These are phyloP conservation scores for Temnothorax nylanderi DNA, from an alignment of 1,140 invertebrate species.

Conservation along the genomic window DNA sequence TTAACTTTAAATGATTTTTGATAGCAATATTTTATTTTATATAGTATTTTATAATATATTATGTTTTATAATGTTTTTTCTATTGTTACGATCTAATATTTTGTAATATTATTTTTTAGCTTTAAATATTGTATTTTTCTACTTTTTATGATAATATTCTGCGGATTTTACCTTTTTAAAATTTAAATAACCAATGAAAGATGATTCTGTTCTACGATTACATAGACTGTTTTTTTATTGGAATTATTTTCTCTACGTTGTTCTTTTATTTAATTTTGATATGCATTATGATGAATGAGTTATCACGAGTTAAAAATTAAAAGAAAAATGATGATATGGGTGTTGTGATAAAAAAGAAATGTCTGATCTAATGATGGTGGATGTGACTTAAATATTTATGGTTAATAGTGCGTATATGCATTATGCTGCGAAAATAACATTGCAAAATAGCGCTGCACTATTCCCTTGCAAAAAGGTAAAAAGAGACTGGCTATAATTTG, in stretches of 20 bases:
- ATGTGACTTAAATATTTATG: slow-evolving; percentile 45
- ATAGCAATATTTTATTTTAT: neutral
- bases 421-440: neutral
- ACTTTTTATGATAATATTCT: neutral
- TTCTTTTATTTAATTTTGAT: neutral
- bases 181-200: neutral
- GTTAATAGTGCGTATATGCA: neutral
- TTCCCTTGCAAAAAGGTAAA: neutral
- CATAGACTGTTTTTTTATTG: neutral
- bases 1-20: neutral
- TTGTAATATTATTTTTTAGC: neutral
- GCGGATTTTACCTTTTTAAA: neutral
- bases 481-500: slow-evolving; percentile 3
- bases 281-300: neutral
- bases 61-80: neutral
- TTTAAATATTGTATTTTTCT: neutral
- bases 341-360: slow-evolving; percentile 19
- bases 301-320: neutral
- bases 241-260: neutral
- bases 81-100: slow-evolving; percentile 1
- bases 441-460: neutral
- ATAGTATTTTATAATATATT: neutral
- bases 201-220: neutral
- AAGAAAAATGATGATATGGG: neutral
- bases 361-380: neutral